Percentiles rank a stretch among this genome's conserved stretches.
Evolutionary conservation across 2,113 vertebrate species (phyloP).

Genomic region (Herpailurus yagouaroundi): DNA sequence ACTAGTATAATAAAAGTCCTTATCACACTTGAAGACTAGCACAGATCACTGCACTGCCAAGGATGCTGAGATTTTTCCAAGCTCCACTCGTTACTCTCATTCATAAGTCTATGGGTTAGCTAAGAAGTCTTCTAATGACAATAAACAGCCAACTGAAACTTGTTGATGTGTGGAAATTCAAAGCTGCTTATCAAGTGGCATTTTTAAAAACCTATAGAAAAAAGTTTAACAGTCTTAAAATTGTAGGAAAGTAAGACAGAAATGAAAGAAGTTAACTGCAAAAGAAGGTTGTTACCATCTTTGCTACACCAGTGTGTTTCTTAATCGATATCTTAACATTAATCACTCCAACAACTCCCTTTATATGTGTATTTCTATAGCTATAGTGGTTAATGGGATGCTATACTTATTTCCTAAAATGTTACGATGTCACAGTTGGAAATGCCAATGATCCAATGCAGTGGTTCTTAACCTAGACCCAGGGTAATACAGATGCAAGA

Average conservation of each 20-base stretch:
- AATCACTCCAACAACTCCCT: slow-evolving; percentile 4
- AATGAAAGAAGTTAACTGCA: neutral
- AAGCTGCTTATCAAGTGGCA: slow-evolving; percentile 22
- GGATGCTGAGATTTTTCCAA: neutral
- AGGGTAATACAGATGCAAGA: neutral
- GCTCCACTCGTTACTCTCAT: neutral
- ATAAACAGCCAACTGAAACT: neutral
- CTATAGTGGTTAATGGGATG: neutral
- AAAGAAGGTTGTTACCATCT: neutral
- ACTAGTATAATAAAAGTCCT: neutral
- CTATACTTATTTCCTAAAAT: neutral
- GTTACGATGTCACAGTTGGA: neutral
- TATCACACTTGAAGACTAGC: neutral
- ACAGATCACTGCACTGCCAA: neutral
- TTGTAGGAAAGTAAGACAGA: neutral
- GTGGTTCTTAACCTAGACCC: neutral
- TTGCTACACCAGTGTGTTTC: neutral
- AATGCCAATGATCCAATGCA: neutral
- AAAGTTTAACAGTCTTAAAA: neutral
- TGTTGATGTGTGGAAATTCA: neutral
- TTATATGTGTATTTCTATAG: neutral
- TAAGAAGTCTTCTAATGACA: neutral
- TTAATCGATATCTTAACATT: neutral
- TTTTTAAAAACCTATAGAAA: neutral
- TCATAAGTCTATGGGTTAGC: neutral